Conservation (phyloP, 2,113 vertebrate species). For the Silurus glanis region DNA sequence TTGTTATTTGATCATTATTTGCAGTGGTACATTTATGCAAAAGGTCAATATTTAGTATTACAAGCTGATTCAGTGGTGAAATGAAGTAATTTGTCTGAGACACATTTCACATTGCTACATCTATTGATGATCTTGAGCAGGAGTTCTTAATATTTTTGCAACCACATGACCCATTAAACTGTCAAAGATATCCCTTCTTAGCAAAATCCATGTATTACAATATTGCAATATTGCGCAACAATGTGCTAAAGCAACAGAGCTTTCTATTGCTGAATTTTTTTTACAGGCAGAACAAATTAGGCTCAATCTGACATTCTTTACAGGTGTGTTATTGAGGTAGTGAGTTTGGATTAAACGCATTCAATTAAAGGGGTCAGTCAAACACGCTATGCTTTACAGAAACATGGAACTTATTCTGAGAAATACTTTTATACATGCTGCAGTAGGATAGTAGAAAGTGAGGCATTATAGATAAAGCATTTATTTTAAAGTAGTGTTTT, state of each 20-base stretch:
- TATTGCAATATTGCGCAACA: background rate
- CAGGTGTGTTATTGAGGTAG: too few species aligned
- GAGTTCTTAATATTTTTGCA: background rate
- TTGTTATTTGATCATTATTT: background rate
- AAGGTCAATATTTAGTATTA: slow-evolving; percentile 12
- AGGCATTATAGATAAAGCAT: background rate
- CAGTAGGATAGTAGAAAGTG: background rate
- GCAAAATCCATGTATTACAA: background rate
- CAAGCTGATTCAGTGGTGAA: background rate
- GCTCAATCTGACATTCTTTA: background rate
- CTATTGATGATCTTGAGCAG: background rate
- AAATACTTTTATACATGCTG: background rate
- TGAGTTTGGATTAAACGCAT: background rate
- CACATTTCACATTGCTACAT: slow-evolving; percentile 13
- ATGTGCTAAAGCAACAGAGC: background rate
- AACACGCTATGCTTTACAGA: background rate
- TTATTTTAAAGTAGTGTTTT: background rate
- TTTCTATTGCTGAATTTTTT: background rate
- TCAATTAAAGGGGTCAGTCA: background rate
- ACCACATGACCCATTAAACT: background rate
- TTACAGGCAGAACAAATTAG: background rate
- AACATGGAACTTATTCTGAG: background rate
- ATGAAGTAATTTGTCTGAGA: slow-evolving; percentile 7
- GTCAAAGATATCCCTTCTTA: background rate
- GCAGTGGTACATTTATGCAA: background rate